Evolutionary conservation across 2,888 invertebrate species (phyloP), one percentile per base, ranked within the genome.

Genomic region (Folsomia candida): DNA sequence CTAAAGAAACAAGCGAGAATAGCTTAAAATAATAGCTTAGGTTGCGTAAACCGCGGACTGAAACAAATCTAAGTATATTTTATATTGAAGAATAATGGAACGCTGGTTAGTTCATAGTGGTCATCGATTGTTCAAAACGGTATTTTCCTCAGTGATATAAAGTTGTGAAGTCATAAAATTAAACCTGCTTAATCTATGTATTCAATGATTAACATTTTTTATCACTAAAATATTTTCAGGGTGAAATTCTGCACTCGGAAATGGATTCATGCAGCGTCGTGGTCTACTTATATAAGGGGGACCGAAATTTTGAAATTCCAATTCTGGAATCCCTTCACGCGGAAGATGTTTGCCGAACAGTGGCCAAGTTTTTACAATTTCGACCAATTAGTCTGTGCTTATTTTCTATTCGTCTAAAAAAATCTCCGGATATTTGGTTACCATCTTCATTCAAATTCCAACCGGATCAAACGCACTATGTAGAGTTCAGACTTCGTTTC

Each of bases 401-500:
- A 64, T 94, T 93, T 85, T 90, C 90, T 20, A 83, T 94, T 60
- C 86, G 91, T 81, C 85, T 89, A 78, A 86, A 86, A 80, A 87
- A 87, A 57, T 27, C 73, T 1, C 59, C 24, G 4, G 74, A 71
- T 78, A 85, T 88, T 79, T 94, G 91, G 88, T 86, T 90, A 67
- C 87, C 89, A 81, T 87, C 90, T 72, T 88, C 89, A 78, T 85
- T 87, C 71, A 83, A 81, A 70, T 82, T 90, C 70, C 84, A 84
- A 27, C 84, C 84, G 18, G 83, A 84, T 70, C 83, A 86, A 68
- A 87, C 87, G 79, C 89, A 89, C 24, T 72, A 78, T 69, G 78
- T 83, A 81, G 91, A 92, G 80, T 89, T 94, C 79, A 87, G 93
- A 74, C 87, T 94, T 81, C 87, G 94, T 67, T 94, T 90, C 82